Percentiles rank a stretch among this genome's conserved stretches.
phyloP scores from a whole-genome alignment of 2,113 vertebrate genomes.

The Erythrolamprus reginae region DNA sequence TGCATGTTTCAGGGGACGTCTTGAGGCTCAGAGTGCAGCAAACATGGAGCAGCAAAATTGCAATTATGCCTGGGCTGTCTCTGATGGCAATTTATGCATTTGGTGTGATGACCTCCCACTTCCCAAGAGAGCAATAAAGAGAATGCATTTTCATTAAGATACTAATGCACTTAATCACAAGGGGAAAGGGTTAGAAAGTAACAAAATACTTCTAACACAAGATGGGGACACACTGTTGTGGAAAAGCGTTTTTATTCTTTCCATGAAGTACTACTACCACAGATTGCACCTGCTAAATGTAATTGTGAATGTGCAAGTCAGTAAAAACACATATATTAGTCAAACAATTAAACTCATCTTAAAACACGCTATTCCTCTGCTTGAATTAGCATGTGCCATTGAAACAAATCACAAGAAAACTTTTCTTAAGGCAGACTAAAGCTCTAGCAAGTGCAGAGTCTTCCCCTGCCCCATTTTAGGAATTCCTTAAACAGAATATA shows the following conservation, averaged over 20 bases:
- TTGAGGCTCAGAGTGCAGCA: constrained; percentile 63
- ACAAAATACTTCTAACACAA: constrained; percentile 64
- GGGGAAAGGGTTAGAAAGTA: constrained; percentile 71
- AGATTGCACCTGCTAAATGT: constrained; percentile 14
- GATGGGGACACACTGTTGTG: constrained; percentile 54
- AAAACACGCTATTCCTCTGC: background rate
- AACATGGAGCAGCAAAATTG: constrained; percentile 72
- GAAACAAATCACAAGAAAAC: background rate
- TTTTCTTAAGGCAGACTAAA: background rate
- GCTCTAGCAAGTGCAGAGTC: background rate
- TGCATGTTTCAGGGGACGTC: constrained; percentile 69
- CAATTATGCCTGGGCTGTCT: constrained; percentile 74
- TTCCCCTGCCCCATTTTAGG: background rate
- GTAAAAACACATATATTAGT: background rate
- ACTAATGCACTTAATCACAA: constrained; percentile 82
- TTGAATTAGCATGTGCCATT: background rate
- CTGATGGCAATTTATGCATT: constrained; percentile 80
- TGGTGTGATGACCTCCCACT: constrained; percentile 72
- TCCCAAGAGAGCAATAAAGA: constrained; percentile 79
- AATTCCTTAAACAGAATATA: background rate
- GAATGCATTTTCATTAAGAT: constrained; percentile 84
- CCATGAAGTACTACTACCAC: constrained; percentile 28
- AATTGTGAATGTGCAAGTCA: constrained; percentile 9
- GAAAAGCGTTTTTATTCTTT: constrained; percentile 52
- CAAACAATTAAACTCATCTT: constrained; percentile 34